A percentile compares a stretch with the other conserved stretches of the same genome.
These are phyloP conservation scores for Drosophila leontia DNA, from an alignment of 1,140 invertebrate species.

Conservation along the genomic window DNA sequence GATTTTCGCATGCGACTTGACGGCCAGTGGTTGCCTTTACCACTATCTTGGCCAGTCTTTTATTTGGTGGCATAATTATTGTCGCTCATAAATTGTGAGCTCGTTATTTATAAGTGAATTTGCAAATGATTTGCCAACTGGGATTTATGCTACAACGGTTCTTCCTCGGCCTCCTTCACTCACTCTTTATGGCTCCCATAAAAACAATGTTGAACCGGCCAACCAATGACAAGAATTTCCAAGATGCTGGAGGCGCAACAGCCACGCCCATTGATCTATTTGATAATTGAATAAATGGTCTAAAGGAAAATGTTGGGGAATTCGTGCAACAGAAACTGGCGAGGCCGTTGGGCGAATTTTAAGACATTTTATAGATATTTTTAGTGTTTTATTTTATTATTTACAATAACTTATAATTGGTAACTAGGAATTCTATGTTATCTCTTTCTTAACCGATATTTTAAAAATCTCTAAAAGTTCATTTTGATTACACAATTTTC, in stretches of 20 bases:
- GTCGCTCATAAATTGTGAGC: conserved; percentile 70
- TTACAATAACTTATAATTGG: not conserved
- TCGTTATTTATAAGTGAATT: conserved; percentile 65
- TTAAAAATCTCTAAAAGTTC: conserved; percentile 17
- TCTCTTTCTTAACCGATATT: too few species aligned
- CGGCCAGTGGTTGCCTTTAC: conserved; percentile 16
- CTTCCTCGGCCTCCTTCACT: conserved; percentile 15
- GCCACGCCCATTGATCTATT: conserved; percentile 48
- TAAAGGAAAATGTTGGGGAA: not conserved
- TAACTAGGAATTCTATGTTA: not conserved
- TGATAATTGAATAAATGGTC: conserved; percentile 50
- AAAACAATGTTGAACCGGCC: conserved; percentile 7
- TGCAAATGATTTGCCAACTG: conserved; percentile 55
- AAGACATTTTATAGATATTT: too few species aligned
- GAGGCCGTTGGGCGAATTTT: conserved; percentile 2
- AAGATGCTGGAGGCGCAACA: not conserved
- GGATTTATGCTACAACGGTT: conserved; percentile 57
- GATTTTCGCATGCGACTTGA: conserved; percentile 76
- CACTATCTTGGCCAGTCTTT: conserved; percentile 30
- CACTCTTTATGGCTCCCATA: conserved; percentile 14
- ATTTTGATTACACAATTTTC: conserved; percentile 52
- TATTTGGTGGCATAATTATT: conserved; percentile 71
- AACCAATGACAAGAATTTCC: conserved; percentile 29
- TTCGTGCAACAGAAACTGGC: conserved; percentile 31
- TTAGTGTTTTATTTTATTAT: not conserved